phyloP scores from a whole-genome alignment of 2,888 invertebrate species.

The Xestia c-nigrum region DNA sequence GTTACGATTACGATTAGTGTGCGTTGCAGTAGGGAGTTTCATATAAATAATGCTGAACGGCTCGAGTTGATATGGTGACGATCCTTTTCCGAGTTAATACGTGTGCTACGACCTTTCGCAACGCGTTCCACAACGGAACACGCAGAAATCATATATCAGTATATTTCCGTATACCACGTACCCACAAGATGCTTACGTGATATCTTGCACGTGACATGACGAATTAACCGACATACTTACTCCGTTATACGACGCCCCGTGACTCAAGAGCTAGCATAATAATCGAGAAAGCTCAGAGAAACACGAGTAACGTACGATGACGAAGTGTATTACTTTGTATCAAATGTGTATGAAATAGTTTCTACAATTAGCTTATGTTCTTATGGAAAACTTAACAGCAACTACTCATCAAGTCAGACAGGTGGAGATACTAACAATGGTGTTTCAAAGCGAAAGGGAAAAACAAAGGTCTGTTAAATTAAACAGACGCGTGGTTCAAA shows the following conservation, averaged over 20 bases:
- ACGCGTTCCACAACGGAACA: not conserved
- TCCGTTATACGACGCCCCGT: conserved; percentile 13
- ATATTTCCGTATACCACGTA: conserved; percentile 2
- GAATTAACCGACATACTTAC: conserved; percentile 23
- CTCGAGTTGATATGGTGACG: too few species aligned
- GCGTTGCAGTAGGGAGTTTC: too few species aligned
- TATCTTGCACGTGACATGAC: conserved; percentile 29
- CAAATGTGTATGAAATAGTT: conserved; percentile 7
- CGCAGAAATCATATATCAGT: conserved; percentile 1
- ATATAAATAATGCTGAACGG: too few species aligned
- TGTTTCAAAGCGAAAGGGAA: too few species aligned
- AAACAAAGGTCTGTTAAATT: too few species aligned
- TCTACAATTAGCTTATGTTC: conserved; percentile 1
- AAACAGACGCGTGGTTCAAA: too few species aligned
- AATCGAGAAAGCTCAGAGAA: conserved; percentile 14
- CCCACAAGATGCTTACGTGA: conserved; percentile 29
- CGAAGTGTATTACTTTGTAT: conserved; percentile 12
- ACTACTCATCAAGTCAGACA: not conserved
- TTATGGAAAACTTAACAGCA: conserved; percentile 3
- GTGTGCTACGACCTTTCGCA: too few species aligned
- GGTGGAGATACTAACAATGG: not conserved
- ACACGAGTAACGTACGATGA: conserved; percentile 1
- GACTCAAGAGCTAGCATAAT: conserved; percentile 25
- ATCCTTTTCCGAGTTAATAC: too few species aligned
- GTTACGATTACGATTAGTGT: too few species aligned